These are phyloP conservation scores for Gallinago undulata DNA, from an alignment of 2,113 vertebrate genomes.

Conservation along the genomic window DNA sequence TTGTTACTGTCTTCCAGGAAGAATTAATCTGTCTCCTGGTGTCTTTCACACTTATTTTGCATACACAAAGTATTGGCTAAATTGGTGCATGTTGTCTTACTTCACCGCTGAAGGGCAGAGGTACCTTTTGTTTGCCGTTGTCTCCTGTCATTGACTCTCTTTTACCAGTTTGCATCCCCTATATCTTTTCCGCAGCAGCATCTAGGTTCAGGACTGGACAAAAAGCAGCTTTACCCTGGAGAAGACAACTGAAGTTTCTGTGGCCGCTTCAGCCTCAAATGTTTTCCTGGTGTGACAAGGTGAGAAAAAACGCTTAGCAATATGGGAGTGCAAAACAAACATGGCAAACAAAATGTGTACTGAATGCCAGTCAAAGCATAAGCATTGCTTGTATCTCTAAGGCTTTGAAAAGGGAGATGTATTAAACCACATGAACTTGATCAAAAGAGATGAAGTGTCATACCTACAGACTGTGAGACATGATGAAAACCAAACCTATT, in stretches of 20 bases:
- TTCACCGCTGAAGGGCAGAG: no score
- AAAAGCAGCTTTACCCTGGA: neutral
- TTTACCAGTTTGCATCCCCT: neutral
- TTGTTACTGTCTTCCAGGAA: neutral
- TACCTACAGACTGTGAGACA: neutral
- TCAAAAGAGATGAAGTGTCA: neutral
- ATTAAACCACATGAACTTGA: neutral
- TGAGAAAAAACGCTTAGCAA: neutral
- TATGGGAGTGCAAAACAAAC: neutral
- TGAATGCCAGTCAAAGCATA: neutral
- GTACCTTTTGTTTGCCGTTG: neutral
- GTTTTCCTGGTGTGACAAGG: neutral
- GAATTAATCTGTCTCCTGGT: rapidly evolving
- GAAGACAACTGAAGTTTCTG: neutral
- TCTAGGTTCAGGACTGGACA: neutral
- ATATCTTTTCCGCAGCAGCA: neutral
- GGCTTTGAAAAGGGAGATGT: neutral
- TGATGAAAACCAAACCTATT: neutral
- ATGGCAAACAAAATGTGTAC: rapidly evolving
- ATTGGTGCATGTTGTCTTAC: neutral
- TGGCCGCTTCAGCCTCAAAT: neutral
- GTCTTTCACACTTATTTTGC: rapidly evolving
- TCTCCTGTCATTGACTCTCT: neutral
- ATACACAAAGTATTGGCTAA: neutral
- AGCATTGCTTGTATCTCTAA: neutral